Percentiles rank a stretch among this genome's conserved stretches.
Evolutionary conservation across 2,113 vertebrate genomes (phyloP).

Genomic region (Pteropus alecto): DNA sequence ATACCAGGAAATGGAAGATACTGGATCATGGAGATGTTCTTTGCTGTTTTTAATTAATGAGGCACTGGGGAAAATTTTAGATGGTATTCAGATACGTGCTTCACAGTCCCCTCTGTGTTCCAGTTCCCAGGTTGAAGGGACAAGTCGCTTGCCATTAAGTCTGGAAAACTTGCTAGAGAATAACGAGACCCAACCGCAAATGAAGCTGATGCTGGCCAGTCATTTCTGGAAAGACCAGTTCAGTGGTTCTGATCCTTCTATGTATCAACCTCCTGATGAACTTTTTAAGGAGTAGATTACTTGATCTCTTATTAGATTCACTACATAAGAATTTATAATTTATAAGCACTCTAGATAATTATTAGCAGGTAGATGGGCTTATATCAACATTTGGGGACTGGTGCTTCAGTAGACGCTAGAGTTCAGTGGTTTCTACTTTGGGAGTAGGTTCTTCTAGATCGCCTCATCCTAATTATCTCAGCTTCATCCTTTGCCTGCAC

Average conservation of each 20-base stretch:
- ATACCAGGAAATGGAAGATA: neutral
- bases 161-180: neutral
- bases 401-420: neutral
- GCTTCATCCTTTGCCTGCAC: neutral
- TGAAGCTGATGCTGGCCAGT: neutral
- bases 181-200: neutral
- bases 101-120: neutral
- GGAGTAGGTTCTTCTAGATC: neutral
- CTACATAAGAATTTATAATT: neutral
- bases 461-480: neutral
- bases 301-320: neutral
- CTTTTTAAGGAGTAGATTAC: neutral
- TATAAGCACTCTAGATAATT: neutral
- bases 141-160: neutral
- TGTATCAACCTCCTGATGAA: neutral
- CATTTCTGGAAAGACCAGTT: neutral
- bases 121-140: neutral
- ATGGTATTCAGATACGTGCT: neutral
- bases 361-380: neutral
- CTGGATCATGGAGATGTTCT: neutral
- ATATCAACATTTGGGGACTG: neutral
- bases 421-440: neutral
- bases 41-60: neutral
- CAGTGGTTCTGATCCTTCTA: neutral
- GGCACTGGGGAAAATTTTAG: neutral